These are phyloP conservation scores for Pomatorhinus ruficollis DNA, from an alignment of 2,113 vertebrate genomes.

Conservation along the genomic window DNA sequence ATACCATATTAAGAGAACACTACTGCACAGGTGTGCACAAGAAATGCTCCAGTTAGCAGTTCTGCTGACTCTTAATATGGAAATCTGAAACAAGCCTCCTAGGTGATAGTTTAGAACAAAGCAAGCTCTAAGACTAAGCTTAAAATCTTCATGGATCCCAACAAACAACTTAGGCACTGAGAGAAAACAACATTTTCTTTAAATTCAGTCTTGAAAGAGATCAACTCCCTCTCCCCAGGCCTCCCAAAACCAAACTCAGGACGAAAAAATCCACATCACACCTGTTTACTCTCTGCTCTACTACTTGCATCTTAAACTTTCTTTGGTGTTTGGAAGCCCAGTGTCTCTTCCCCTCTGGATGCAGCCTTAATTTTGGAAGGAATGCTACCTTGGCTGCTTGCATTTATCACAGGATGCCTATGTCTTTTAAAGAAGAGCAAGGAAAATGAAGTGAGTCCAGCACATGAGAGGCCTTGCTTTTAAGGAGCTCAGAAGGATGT, in stretches of 20 bases:
- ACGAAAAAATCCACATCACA: not conserved
- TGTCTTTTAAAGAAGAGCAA: not conserved
- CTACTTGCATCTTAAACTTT: not conserved
- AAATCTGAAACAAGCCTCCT: not conserved
- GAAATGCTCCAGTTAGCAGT: not conserved
- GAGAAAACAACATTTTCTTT: not conserved
- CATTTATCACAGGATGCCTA: not conserved
- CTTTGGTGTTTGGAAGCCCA: not conserved
- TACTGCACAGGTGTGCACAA: not conserved
- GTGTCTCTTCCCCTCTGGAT: not conserved
- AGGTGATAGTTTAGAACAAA: not conserved
- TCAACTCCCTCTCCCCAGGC: not conserved
- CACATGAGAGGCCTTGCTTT: not conserved
- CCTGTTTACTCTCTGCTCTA: not conserved
- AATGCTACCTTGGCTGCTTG: not conserved
- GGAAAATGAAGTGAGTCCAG: not conserved
- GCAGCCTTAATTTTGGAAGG: not conserved
- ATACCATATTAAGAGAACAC: not conserved
- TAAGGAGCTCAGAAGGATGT: not conserved
- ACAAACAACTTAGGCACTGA: not conserved
- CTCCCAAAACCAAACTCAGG: not conserved
- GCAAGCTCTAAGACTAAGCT: not conserved
- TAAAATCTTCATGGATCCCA: not conserved
- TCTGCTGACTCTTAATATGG: not conserved
- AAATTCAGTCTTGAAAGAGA: not conserved